phyloP scores from a whole-genome alignment of 2,888 invertebrate genomes.

The Asteroscopus sphinx region DNA sequence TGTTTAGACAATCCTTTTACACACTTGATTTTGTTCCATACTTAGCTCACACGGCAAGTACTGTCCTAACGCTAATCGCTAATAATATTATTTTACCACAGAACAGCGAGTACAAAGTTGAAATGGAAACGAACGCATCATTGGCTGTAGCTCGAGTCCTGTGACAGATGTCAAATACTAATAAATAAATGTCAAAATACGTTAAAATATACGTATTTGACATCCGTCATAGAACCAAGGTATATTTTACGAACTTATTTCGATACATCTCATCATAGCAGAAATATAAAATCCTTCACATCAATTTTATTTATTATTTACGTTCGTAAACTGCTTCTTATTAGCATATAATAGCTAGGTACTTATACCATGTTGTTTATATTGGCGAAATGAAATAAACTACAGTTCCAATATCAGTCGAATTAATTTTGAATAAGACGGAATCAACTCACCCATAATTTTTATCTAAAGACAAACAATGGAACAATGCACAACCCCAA shows the following conservation, averaged over 20 bases:
- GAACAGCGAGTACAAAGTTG: constrained; percentile 71
- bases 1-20: constrained; percentile 60
- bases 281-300: constrained; percentile 49
- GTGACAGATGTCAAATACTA: too few species aligned
- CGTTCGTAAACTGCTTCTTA: constrained; percentile 47
- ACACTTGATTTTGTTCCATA: constrained; percentile 46
- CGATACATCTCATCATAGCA: constrained; percentile 40
- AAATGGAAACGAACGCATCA: constrained; percentile 58
- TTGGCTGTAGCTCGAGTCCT: too few species aligned
- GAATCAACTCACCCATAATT: constrained; percentile 76
- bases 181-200: too few species aligned
- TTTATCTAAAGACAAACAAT: constrained; percentile 67
- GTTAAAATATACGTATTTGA: too few species aligned
- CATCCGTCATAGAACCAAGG: too few species aligned
- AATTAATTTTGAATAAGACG: constrained; percentile 81
- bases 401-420: constrained; percentile 74
- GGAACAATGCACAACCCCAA: constrained; percentile 83
- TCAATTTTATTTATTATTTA: constrained; percentile 52
- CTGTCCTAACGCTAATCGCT: constrained; percentile 56
- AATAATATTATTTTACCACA: constrained; percentile 70
- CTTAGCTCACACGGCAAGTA: constrained; percentile 60
- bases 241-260: too few species aligned
- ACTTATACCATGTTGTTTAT: constrained; percentile 48
- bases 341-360: constrained; percentile 51
- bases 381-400: constrained; percentile 61